Evolutionary conservation across 2,888 invertebrate genomes (phyloP), one percentile per base, ranked within the genome.

Genomic region (Drosophila anceps): DNA sequence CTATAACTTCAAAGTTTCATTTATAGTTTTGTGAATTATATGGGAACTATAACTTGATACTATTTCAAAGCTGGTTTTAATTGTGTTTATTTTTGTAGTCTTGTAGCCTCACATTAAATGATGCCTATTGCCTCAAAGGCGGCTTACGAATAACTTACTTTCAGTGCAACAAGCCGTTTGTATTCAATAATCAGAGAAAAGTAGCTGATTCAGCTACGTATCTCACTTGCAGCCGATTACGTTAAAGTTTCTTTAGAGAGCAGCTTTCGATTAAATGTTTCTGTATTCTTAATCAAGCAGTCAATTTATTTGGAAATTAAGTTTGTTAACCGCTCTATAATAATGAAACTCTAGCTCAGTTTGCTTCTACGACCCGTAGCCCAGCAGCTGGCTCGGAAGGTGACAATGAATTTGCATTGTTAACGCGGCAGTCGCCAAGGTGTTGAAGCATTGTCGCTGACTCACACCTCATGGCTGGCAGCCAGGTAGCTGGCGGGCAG

Each of bases 361-460:
- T 54, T 4, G n/a, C 27, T 27, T n/a, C 39, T 13, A 2, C 39
- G 7, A 6, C 67, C 31, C 29, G 41, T 18, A 48, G 54, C 24
- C 57, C n/a, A 48, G 27, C 29, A 37, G 35, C 37, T 69, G 37
- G 35, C 60, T 46, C 55, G 48, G 69, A 76, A 71, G 73, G 88
- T 84, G 89, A 86, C 90, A 88, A 90, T 88, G 89, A 87, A 79
- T 88, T 88, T 84, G 85, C 85, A 86, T 88, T 90, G 85, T 86
- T 86, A 85, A 90, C 88, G 76, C 65, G 79, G 60, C 71, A 59
- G 55, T 62, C 53, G 63, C 39, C 72, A 78, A 79, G 80, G 81
- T 67, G 80, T 69, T 77, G 73, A 65, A 72, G 84, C 81, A 58
- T 68, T 65, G 69, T 69, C 59, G 72, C 63, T 31, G 62, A 43